Conservation (phyloP, 2,113 vertebrate species). For the Ameiurus melas region DNA sequence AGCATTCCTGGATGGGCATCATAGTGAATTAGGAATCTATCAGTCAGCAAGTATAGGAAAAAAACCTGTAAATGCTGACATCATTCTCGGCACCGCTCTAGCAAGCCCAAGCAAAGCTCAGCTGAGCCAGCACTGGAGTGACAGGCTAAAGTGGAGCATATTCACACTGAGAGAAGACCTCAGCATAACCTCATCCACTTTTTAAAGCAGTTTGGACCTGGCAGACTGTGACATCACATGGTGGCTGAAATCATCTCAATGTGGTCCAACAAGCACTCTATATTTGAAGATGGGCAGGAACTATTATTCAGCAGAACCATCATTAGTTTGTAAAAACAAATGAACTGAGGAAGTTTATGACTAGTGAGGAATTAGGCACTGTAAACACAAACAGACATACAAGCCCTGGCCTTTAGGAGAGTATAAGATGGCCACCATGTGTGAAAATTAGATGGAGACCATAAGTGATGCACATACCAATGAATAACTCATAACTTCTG, state of each 20-base stretch:
- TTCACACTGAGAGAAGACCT: conserved; percentile 4
- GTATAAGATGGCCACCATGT: conserved; percentile 21
- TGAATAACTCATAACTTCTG: conserved; percentile 13
- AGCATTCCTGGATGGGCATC: not conserved
- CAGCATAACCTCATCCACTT: conserved; percentile 1
- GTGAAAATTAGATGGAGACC: conserved; percentile 20
- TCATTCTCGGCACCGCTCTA: not conserved
- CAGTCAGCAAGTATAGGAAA: not conserved
- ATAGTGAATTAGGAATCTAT: not conserved
- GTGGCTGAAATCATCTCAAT: not conserved
- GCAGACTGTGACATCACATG: conserved; percentile 5
- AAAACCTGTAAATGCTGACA: not conserved
- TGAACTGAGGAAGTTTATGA: conserved; percentile 5
- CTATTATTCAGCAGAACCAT: not conserved
- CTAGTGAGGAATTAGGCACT: not conserved
- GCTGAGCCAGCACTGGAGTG: conserved; percentile 1
- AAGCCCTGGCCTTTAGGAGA: not conserved
- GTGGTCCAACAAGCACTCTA: not conserved
- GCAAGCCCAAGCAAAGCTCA: not conserved
- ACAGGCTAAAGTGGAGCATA: conserved; percentile 4
- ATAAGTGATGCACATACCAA: conserved; percentile 20
- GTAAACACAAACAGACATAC: conserved; percentile 24
- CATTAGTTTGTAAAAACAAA: conserved; percentile 23
- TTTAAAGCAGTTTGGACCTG: conserved; percentile 1
- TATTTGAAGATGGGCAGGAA: not conserved